Evolutionary conservation across 30 jellyfish, hydroid and myxozoan species (phyloP).

Genomic region (Rhopilema esculentum): DNA sequence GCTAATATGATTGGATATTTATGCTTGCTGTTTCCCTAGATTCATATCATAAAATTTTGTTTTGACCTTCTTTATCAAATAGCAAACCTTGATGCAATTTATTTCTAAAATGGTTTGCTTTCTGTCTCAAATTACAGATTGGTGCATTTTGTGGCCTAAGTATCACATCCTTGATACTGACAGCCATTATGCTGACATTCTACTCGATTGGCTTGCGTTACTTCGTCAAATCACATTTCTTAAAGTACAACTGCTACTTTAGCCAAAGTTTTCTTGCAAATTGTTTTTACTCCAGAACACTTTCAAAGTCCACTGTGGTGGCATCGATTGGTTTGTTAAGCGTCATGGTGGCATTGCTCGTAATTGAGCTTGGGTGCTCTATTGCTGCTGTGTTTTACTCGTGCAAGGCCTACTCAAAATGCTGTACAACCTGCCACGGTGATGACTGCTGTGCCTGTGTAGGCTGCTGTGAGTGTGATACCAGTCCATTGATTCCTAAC

Average conservation of each 20-base stretch:
- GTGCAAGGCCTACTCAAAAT: slow-evolving; percentile 48
- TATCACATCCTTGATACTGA: slow-evolving; percentile 25
- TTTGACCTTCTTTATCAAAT: too few species aligned
- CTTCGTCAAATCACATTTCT: background rate
- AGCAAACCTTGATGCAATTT: background rate
- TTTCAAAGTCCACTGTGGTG: background rate
- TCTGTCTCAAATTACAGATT: slow-evolving; percentile 4
- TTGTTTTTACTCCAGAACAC: background rate
- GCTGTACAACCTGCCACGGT: slow-evolving; percentile 26
- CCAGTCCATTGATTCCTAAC: background rate
- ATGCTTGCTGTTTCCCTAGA: too few species aligned
- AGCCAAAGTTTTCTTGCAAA: background rate
- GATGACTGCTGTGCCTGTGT: slow-evolving; percentile 17
- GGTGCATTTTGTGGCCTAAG: slow-evolving; percentile 38
- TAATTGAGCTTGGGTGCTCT: slow-evolving; percentile 20
- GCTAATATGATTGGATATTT: too few species aligned
- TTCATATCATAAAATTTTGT: too few species aligned
- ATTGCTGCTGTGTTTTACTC: slow-evolving; percentile 6
- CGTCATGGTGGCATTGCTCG: background rate
- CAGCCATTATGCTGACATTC: background rate
- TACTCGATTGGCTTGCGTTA: background rate
- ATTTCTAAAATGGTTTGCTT: too few species aligned
- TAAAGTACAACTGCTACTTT: background rate
- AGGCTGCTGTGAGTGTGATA: slow-evolving; percentile 52
- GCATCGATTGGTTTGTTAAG: background rate